Evolutionary conservation across 1,140 invertebrate species (phyloP), one percentile per base, ranked within the genome.

Genomic region (Pentalonia nigronervosa): DNA sequence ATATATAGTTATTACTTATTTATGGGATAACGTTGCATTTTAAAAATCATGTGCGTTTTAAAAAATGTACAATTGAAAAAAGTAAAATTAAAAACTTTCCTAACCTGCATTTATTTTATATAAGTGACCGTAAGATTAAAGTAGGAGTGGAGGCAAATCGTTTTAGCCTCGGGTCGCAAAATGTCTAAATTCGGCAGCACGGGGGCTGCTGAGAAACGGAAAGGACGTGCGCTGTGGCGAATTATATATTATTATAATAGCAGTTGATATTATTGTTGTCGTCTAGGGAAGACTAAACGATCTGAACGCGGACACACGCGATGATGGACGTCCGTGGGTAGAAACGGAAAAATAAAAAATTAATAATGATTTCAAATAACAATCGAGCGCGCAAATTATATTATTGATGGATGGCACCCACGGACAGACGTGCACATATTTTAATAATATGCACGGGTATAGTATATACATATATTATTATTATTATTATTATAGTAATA

Each of bases 351-450:
- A 41, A 41, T 41, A 41, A 23, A 23, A 41, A 83, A 23, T 9
- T 34, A 11, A 30, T 67, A n/a, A 2, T 30, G 60, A 76, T 14
- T 36, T 83, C 23, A 41, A 21, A 41, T 41, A 41, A 83, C 81
- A 41, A 20, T 76, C 7, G 60, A 30, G 6, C 34, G 21, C 81
- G 21, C 81, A 21, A 76, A 76, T 76, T n/a, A 76, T 34, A 76
- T 34, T n/a, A 76, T 76, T 76, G 60, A 76, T n/a, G 60, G 81
- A 83, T 86, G 83, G 41, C 83, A 86, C 83, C 83, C 41, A 83
- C 81, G 36, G 81, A 83, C 81, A 83, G 36, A 23, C 81, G 60
- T 76, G 30, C n/a, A 41, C 41, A 41, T 41, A 41, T 41, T 41
- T 41, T 41, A 41, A 41, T 2, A 41, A 41, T 41, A 4, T 41